These are phyloP conservation scores for Natator depressus DNA, from an alignment of 2,113 vertebrate species.

Conservation along the genomic window DNA sequence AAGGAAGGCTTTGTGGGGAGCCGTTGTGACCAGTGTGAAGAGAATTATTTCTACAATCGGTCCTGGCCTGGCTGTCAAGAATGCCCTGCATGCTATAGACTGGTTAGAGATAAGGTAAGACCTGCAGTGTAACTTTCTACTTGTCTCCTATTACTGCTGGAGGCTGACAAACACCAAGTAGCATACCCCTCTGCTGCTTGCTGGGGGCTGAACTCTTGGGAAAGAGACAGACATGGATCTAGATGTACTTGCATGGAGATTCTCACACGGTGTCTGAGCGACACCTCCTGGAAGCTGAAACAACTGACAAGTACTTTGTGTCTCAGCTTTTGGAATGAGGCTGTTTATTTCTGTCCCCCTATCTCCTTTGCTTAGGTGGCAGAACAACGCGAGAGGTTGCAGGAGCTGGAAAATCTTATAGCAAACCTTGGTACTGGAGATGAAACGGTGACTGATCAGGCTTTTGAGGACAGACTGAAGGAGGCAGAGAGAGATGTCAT, in stretches of 20 bases:
- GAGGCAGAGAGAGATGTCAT: slow-evolving; percentile 90
- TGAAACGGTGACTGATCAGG: slow-evolving; percentile 88
- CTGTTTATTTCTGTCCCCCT: background rate
- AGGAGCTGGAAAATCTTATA: slow-evolving; percentile 90
- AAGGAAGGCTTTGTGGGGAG: slow-evolving; percentile 92
- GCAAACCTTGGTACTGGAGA: slow-evolving; percentile 88
- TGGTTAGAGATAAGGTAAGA: slow-evolving; percentile 94
- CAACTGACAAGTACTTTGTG: background rate
- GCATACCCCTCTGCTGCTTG: background rate
- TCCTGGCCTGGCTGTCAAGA: slow-evolving; percentile 93
- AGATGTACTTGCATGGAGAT: rapidly evolving
- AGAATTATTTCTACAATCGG: slow-evolving; percentile 98
- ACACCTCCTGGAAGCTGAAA: background rate
- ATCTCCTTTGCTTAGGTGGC: slow-evolving; percentile 79
- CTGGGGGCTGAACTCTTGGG: background rate
- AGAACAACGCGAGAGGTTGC: slow-evolving; percentile 91
- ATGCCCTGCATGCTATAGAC: slow-evolving; percentile 93
- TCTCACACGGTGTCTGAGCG: rapidly evolving
- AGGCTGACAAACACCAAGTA: background rate
- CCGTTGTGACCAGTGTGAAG: slow-evolving; percentile 96
- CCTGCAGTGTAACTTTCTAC: rapidly evolving
- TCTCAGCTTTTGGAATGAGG: background rate
- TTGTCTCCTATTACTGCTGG: background rate
- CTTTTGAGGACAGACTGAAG: slow-evolving; percentile 92
- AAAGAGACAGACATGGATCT: rapidly evolving